phyloP scores from a whole-genome alignment of 2,888 invertebrate genomes.

The Coecobrya sp. region DNA sequence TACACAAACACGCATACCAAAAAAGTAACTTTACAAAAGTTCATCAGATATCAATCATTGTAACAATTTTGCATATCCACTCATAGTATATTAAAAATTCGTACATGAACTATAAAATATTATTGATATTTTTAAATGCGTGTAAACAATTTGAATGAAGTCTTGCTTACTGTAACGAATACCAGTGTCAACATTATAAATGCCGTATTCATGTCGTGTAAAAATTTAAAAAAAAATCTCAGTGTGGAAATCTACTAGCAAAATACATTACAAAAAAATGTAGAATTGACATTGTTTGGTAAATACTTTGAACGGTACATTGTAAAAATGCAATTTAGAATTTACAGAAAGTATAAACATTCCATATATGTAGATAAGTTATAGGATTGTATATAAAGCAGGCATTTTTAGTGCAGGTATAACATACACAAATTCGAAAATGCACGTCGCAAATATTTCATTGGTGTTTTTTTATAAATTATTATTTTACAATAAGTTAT shows the following conservation, averaged over 20 bases:
- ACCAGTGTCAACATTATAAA: neutral
- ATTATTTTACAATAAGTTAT: neutral
- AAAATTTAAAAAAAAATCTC: neutral
- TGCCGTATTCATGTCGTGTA: neutral
- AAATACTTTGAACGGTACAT: neutral
- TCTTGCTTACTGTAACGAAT: constrained; percentile 4
- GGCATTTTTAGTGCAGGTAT: neutral
- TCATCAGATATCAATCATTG: constrained; percentile 51
- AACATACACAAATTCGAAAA: neutral
- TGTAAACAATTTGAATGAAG: neutral
- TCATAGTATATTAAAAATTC: constrained; percentile 7
- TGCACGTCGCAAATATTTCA: neutral
- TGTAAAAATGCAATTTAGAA: constrained; percentile 45
- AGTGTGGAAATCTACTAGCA: neutral
- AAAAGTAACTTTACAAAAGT: neutral
- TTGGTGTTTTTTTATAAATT: neutral
- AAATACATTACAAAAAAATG: too few species aligned
- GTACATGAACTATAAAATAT: neutral
- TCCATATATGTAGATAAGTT: neutral
- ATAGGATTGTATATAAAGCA: neutral
- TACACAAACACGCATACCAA: constrained; percentile 2
- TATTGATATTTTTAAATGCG: constrained; percentile 40
- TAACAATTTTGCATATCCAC: constrained; percentile 40
- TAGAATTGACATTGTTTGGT: neutral
- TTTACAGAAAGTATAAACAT: constrained; percentile 16